These are phyloP conservation scores for Pseudorhiza aurosa DNA, from an alignment of 30 jellyfish, hydroid and myxozoan genomes.

Conservation along the genomic window DNA sequence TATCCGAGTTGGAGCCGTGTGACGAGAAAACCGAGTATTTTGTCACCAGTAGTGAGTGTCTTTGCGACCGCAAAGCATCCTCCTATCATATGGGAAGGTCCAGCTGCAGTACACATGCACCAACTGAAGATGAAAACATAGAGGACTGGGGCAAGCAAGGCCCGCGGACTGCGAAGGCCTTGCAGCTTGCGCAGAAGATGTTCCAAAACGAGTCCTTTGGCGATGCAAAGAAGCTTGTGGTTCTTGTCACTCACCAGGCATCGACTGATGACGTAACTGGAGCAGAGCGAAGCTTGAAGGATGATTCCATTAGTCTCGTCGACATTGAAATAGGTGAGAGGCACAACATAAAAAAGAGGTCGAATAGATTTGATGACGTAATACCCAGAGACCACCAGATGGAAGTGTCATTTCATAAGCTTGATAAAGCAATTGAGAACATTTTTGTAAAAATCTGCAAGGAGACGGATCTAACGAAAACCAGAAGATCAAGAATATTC, in stretches of 20 bases:
- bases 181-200: conserved; percentile 69
- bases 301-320: conserved; percentile 87
- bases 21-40: conserved; percentile 91
- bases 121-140: conserved; percentile 80
- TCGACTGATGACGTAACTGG: conserved; percentile 86
- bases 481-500: conserved; percentile 49
- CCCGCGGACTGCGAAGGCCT: conserved; percentile 97
- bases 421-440: conserved; percentile 78
- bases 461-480: conserved; percentile 41
- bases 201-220: conserved; percentile 51
- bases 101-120: conserved; percentile 90
- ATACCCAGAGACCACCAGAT: conserved; percentile 87
- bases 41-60: conserved; percentile 86
- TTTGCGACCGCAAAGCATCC: conserved; percentile 67
- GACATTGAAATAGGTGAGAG: conserved; percentile 95
- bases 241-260: conserved; percentile 85
- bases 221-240: conserved; percentile 74
- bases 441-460: conserved; percentile 85
- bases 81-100: conserved; percentile 28
- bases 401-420: conserved; percentile 90
- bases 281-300: conserved; percentile 81
- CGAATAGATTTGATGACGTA: conserved; percentile 48
- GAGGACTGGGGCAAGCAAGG: conserved; percentile 98
- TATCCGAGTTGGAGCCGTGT: conserved; percentile 77
- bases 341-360: conserved; percentile 61